Evolutionary conservation across 2,797 vertebrate genomes (phyloP).

Genomic region (Heliangelus exortis): DNA sequence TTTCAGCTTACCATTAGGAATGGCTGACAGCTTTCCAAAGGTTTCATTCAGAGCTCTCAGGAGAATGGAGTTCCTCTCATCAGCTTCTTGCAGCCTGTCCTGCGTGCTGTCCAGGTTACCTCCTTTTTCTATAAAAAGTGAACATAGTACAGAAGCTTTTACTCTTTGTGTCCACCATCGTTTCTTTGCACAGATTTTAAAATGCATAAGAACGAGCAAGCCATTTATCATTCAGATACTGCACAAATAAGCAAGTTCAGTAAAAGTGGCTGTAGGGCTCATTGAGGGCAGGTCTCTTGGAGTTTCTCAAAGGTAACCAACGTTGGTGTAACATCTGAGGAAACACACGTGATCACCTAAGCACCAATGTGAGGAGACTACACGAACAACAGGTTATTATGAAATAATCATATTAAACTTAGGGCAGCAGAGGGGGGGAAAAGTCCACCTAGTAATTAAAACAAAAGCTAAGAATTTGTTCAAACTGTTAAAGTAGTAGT

Average conservation of each 20-base stretch:
- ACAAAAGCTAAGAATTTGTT: background rate
- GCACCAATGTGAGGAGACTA: background rate
- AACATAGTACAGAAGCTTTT: background rate
- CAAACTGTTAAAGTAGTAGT: background rate
- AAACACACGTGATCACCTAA: background rate
- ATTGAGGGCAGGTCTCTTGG: background rate
- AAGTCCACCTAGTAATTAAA: background rate
- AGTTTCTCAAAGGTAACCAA: background rate
- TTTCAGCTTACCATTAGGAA: slow-evolving; percentile 87
- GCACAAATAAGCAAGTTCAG: background rate
- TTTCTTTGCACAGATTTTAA: background rate
- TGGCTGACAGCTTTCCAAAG: slow-evolving; percentile 85
- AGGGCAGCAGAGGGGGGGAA: background rate
- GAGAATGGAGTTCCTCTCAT: slow-evolving; percentile 86
- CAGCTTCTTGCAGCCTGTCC: slow-evolving; percentile 85
- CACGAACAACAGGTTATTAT: background rate
- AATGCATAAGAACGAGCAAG: background rate
- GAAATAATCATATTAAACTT: background rate
- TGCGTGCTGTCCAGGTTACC: slow-evolving; percentile 81
- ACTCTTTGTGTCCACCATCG: background rate
- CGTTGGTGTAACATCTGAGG: background rate
- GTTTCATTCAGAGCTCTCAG: slow-evolving; percentile 88
- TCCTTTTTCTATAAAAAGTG: slow-evolving; percentile 80
- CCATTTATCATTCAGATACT: background rate
- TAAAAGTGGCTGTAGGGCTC: background rate